Conservation (phyloP, 2,797 vertebrate genomes). For the Dallia pectoralis region DNA sequence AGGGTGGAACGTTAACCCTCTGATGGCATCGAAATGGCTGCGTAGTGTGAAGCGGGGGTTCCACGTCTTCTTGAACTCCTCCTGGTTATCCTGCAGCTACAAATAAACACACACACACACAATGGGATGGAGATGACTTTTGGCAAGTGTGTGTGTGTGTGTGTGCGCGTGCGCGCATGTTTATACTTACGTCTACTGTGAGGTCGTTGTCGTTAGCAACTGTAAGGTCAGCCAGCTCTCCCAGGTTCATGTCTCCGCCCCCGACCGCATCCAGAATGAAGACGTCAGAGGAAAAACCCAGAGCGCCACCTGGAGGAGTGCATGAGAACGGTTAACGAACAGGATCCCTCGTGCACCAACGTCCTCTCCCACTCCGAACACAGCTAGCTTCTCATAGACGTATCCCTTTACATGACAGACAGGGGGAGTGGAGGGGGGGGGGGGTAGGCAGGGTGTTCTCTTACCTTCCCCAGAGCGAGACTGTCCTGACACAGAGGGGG, state of each 20-base stretch:
- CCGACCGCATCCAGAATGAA: slow-evolving; percentile 90
- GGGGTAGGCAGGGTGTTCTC: slow-evolving; percentile 6
- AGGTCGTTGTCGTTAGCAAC: slow-evolving; percentile 92
- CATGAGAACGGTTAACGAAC: not conserved
- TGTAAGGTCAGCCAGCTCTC: slow-evolving; percentile 90
- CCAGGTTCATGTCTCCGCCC: slow-evolving; percentile 88
- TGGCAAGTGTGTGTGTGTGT: not conserved
- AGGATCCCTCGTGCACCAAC: not conserved
- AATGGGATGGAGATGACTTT: not conserved
- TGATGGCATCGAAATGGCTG: slow-evolving; percentile 89
- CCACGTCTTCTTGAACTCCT: slow-evolving; percentile 90
- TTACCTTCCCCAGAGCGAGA: slow-evolving; percentile 83
- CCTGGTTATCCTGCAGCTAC: slow-evolving; percentile 85
- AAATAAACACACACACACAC: slow-evolving; percentile 5
- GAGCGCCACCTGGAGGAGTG: slow-evolving; percentile 72
- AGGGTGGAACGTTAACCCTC: slow-evolving; percentile 86
- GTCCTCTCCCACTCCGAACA: not conserved
- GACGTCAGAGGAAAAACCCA: slow-evolving; percentile 87
- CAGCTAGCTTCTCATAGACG: not conserved
- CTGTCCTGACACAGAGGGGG: slow-evolving; percentile 79
- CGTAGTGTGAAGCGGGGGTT: slow-evolving; percentile 90
- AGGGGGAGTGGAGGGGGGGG: not conserved
- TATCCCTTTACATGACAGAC: not conserved
- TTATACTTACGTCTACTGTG: slow-evolving; percentile 82
- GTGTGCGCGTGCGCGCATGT: slow-evolving; percentile 2